These are phyloP conservation scores for Pterocles gutturalis DNA, from an alignment of 2,113 vertebrate species.

Conservation along the genomic window DNA sequence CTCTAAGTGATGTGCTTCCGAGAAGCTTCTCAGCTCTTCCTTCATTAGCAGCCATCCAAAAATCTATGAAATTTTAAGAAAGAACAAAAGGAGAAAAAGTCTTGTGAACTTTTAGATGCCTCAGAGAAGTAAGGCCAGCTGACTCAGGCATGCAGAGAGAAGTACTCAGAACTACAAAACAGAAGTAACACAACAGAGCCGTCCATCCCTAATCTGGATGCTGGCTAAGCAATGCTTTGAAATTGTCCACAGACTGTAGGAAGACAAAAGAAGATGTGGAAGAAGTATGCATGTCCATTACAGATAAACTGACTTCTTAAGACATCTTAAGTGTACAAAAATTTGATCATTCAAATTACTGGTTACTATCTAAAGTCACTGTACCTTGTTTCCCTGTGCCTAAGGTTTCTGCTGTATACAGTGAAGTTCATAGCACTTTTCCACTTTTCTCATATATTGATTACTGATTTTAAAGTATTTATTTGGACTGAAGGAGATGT, in stretches of 20 bases:
- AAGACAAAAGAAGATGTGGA: not conserved
- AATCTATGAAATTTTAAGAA: not conserved
- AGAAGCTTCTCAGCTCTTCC: not conserved
- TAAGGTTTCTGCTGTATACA: not conserved
- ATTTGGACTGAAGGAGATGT: not conserved
- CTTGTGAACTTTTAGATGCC: not conserved
- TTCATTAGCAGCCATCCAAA: not conserved
- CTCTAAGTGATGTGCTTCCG: not conserved
- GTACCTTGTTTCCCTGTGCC: not conserved
- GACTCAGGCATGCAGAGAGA: not conserved
- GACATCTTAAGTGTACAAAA: not conserved
- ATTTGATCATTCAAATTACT: not conserved
- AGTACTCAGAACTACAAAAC: not conserved
- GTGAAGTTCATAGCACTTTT: not conserved
- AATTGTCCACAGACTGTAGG: not conserved
- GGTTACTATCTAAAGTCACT: not conserved
- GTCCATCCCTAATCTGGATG: not conserved
- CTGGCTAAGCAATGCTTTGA: not conserved
- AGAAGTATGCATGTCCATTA: not conserved
- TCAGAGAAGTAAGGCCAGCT: not conserved
- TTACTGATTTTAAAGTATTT: not conserved
- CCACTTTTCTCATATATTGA: not conserved
- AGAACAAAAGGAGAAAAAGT: not conserved
- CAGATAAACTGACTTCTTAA: not conserved
- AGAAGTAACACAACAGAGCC: not conserved